Percentiles rank a stretch among this genome's conserved stretches.
Evolutionary conservation across 2,797 vertebrate species (phyloP).

Genomic region (Acipenser transmontanus): DNA sequence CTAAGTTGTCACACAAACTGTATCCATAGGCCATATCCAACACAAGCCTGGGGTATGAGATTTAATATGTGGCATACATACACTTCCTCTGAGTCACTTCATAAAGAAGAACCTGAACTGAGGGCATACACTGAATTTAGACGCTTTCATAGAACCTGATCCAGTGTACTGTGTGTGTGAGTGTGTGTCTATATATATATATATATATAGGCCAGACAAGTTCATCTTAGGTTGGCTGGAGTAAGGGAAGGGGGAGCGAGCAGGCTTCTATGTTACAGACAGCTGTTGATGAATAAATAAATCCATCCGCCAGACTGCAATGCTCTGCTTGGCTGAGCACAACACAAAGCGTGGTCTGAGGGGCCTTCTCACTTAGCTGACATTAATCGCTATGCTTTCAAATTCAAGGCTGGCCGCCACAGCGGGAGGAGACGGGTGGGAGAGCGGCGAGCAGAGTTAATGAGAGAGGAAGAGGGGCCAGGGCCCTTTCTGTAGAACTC

Average conservation of each 20-base stretch:
- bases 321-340: slow-evolving; percentile 6
- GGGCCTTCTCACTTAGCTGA: not conserved
- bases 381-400: not conserved
- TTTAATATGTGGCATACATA: not conserved
- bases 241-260: not conserved
- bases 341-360: not conserved
- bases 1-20: too few species aligned
- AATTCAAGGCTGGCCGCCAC: not conserved
- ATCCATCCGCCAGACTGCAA: slow-evolving; percentile 9
- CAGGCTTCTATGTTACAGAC: not conserved
- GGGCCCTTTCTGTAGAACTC: not conserved
- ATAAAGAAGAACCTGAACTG: not conserved
- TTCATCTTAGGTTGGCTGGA: not conserved
- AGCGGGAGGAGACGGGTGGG: not conserved
- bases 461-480: not conserved
- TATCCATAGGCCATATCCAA: too few species aligned
- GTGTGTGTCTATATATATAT: not conserved
- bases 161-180: not conserved
- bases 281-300: slow-evolving; percentile 7
- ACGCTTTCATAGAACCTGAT: not conserved
- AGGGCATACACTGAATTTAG: not conserved
- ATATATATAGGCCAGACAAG: slow-evolving; percentile 1
- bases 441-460: not conserved
- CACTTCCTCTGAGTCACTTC: not conserved
- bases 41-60: not conserved